phyloP scores from a whole-genome alignment of 2,113 vertebrate genomes.

The Parotia lawesii region DNA sequence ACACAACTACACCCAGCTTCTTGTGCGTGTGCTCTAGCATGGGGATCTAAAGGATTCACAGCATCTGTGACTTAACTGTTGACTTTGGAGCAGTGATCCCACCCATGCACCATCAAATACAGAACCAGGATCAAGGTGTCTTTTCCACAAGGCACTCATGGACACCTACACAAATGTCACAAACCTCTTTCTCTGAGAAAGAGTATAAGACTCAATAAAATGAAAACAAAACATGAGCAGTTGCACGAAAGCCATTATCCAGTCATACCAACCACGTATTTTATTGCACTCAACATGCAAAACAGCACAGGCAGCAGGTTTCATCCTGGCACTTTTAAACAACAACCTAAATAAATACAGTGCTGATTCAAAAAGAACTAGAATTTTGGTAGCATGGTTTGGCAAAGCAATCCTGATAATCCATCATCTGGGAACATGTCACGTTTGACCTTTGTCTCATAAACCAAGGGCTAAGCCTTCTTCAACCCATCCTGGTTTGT shows the following conservation, averaged over 20 bases:
- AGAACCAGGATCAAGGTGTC: background rate
- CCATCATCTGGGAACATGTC: background rate
- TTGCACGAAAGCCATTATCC: background rate
- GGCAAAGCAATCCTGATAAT: background rate
- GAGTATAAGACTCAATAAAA: background rate
- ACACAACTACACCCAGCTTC: background rate
- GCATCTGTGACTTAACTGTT: background rate
- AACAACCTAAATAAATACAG: background rate
- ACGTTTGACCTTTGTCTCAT: background rate
- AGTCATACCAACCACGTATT: background rate
- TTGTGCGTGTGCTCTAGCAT: background rate
- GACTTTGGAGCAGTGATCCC: background rate
- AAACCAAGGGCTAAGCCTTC: background rate
- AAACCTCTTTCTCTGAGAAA: background rate
- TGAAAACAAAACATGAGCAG: background rate
- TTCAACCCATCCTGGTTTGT: background rate
- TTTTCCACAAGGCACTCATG: background rate
- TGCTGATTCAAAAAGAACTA: background rate
- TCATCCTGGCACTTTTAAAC: background rate
- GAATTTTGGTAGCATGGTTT: slow-evolving; percentile 34
- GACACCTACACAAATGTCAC: background rate
- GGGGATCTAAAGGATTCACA: background rate
- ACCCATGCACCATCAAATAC: background rate
- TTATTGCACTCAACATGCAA: background rate
- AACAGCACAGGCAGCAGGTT: background rate